Conservation (phyloP, 2,797 vertebrate species). For the Gymnoscopelus microlampas region DNA sequence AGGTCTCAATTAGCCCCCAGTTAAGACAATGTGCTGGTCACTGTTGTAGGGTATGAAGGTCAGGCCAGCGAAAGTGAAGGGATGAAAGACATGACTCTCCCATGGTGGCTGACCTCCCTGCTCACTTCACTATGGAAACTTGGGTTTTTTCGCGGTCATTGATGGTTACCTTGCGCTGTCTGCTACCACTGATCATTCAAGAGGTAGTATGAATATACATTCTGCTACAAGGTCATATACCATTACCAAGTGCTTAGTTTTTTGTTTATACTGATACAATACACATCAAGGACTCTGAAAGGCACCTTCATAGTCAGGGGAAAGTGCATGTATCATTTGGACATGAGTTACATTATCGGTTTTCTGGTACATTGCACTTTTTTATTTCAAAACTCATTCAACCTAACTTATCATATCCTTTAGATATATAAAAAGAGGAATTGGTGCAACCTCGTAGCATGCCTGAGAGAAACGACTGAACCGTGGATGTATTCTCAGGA, state of each 20-base stretch:
- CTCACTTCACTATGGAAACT: conserved; percentile 64
- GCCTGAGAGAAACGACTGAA: conserved; percentile 45
- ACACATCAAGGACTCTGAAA: conserved; percentile 38
- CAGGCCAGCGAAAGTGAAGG: conserved; percentile 66
- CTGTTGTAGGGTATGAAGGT: conserved; percentile 53
- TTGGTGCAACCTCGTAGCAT: conserved; percentile 27
- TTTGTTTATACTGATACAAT: not conserved
- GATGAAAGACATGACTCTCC: conserved; percentile 68
- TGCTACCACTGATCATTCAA: conserved; percentile 61
- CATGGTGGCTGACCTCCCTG: conserved; percentile 59
- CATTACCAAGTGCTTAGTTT: no score
- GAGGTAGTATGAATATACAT: conserved; percentile 54
- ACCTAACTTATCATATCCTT: conserved; percentile 12
- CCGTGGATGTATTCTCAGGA: conserved; percentile 72
- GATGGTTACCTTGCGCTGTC: conserved; percentile 40
- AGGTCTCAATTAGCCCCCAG: conserved; percentile 71
- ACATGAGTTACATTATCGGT: no score
- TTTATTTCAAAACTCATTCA: conserved; percentile 4
- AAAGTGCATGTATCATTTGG: no score
- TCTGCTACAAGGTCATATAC: conserved; percentile 11
- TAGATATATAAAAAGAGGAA: conserved; percentile 11
- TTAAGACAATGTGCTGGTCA: conserved; percentile 71
- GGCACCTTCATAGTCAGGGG: conserved; percentile 11
- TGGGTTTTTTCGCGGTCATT: conserved; percentile 62
- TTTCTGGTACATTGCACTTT: not conserved